Evolutionary conservation across 1,140 invertebrate genomes (phyloP), one percentile per base, ranked within the genome.

Genomic region (Amphibalanus amphitrite): DNA sequence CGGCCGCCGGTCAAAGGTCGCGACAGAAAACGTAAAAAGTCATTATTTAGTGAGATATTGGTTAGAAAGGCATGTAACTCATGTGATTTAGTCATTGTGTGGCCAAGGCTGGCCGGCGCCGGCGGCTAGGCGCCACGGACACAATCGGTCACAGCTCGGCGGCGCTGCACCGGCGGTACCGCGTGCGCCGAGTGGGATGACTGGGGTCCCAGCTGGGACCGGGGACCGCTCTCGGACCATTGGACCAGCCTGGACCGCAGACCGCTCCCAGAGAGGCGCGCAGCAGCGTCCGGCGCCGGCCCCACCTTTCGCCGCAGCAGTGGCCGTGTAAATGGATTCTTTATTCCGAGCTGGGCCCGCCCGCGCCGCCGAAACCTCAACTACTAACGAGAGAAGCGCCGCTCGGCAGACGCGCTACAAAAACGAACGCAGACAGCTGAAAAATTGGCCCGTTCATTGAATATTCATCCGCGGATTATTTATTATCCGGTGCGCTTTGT

Each of bases 41-140:
- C 47, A 59, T 59, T 59, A 59, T 59, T 59, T 59, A 59, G 47
- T 59, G 47, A 59, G 47, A 59, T 59, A 59, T 59, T 59, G 47
- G 47, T 59, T 59, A 59, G 47, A 59, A 59, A 59, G 47, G 47
- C 47, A 59, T 59, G 47, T 59, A 59, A 20, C 47, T 59, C 47
- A 59, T 59, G 47, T 59, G 47, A 59, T 59, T 59, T 20, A 59
- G 47, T 59, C 47, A 59, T 59, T 59, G 47, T 59, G 47, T 59
- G 47, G 47, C 6, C 47, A 59, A 59, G 47, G 47, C 47, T 8
- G 47, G 10, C 10, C 23, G 47, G 47, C 10, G 23, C 47, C 10
- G 23, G 47, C 47, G 47, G 23, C 1, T 59, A 20, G 47, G 47
- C 20, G 23, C 47, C 20, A 1, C 6, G 13, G n/a, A n/a, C n/a